A percentile compares a stretch with the other conserved stretches of the same genome.
These are phyloP conservation scores for Trichacis sp. DNA, from an alignment of 2,888 invertebrate genomes.

Conservation along the genomic window DNA sequence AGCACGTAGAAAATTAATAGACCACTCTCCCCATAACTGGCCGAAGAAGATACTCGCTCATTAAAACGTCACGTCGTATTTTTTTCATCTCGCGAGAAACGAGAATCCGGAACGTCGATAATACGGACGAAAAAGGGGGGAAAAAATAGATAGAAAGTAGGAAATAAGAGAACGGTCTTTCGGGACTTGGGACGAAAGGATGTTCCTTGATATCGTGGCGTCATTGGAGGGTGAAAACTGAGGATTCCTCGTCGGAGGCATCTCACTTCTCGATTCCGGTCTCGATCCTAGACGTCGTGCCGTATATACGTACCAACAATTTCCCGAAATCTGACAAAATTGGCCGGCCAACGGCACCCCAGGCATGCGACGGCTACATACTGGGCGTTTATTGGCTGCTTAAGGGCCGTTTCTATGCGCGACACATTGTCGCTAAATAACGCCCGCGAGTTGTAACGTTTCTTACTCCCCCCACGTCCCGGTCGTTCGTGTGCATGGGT, in stretches of 20 bases:
- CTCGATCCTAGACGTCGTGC: slow-evolving; percentile 58
- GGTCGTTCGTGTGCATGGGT: slow-evolving; percentile 16
- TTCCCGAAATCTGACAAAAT: slow-evolving; percentile 70
- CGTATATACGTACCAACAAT: slow-evolving; percentile 65
- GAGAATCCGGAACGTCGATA: slow-evolving; percentile 4
- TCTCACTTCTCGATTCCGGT: slow-evolving; percentile 61
- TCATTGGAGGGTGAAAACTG: slow-evolving; percentile 19
- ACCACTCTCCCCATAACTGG: slow-evolving; percentile 50
- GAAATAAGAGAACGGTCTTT: slow-evolving; percentile 12
- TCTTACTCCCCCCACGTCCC: slow-evolving; percentile 19
- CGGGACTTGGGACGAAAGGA: slow-evolving; percentile 13
- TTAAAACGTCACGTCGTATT: background rate
- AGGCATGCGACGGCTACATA: slow-evolving; percentile 53
- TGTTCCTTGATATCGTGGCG: slow-evolving; percentile 10
- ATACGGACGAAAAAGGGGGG: background rate
- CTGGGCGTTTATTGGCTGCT: slow-evolving; percentile 69
- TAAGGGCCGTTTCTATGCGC: slow-evolving; percentile 70
- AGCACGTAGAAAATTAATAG: slow-evolving; percentile 68
- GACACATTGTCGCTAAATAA: slow-evolving; percentile 69
- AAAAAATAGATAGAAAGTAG: slow-evolving; percentile 7
- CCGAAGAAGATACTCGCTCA: slow-evolving; percentile 27
- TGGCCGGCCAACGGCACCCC: slow-evolving; percentile 56
- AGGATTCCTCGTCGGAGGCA: slow-evolving; percentile 26
- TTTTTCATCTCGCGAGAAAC: no score
- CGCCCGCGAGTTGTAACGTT: slow-evolving; percentile 46